Evolutionary conservation across 2,797 vertebrate species (phyloP).

Genomic region (Sebastes kiyomatsui): DNA sequence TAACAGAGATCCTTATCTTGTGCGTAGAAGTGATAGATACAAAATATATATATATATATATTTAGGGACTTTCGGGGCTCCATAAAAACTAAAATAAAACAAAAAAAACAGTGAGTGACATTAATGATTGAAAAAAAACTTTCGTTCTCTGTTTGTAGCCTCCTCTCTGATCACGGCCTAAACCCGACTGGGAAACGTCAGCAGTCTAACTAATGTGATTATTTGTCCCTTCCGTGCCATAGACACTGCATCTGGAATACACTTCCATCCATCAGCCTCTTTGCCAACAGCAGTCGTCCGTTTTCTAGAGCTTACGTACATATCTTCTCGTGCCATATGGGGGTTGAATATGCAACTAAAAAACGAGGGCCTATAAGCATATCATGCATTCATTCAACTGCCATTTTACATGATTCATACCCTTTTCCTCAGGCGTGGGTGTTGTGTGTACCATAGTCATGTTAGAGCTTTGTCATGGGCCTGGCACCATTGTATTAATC

Average conservation of each 20-base stretch:
- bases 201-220: not conserved
- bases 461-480: conserved; percentile 38
- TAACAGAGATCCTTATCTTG: not conserved
- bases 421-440: conserved; percentile 49
- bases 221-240: conserved; percentile 50
- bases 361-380: conserved; percentile 54
- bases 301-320: not conserved
- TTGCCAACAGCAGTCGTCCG: conserved; percentile 30
- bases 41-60: not conserved
- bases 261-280: conserved; percentile 5
- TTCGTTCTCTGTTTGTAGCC: not conserved
- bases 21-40: not conserved
- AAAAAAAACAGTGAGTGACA: not conserved
- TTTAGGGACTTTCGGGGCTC: not conserved
- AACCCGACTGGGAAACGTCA: not conserved
- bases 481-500: conserved; percentile 51
- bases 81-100: no score
- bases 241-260: conserved; percentile 19
- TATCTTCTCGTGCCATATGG: conserved; percentile 68
- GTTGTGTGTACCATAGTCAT: conserved; percentile 50
- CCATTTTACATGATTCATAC: conserved; percentile 31
- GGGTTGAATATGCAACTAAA: conserved; percentile 73
- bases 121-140: not conserved
- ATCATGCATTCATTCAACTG: conserved; percentile 48
- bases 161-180: conserved; percentile 32